A percentile compares a stretch with the other conserved stretches of the same genome.
phyloP scores from a whole-genome alignment of 2,888 invertebrate species.

The Hipparchia semele region DNA sequence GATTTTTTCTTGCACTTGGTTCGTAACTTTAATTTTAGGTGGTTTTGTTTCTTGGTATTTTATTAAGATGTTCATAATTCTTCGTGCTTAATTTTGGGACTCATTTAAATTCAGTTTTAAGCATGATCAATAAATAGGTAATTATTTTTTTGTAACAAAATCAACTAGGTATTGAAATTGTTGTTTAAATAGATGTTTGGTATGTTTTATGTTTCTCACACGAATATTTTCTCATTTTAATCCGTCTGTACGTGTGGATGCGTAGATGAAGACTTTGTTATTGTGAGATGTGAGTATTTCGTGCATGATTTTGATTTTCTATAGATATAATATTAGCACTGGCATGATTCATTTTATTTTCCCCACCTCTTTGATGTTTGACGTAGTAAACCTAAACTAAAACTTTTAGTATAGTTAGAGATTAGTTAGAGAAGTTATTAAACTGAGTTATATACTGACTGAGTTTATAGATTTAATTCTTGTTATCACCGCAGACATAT shows the following conservation, averaged over 20 bases:
- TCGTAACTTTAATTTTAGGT: too few species aligned
- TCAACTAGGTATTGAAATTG: not conserved
- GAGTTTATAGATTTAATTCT: too few species aligned
- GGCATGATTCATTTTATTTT: not conserved
- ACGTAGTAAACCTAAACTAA: not conserved
- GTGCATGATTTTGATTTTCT: slow-evolving; percentile 47
- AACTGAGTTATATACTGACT: too few species aligned
- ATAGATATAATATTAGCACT: not conserved
- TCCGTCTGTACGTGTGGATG: slow-evolving; percentile 46
- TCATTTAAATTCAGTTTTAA: not conserved
- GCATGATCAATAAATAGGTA: not conserved
- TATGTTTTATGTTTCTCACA: slow-evolving; percentile 23
- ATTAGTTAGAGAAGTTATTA: too few species aligned
- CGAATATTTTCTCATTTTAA: slow-evolving; percentile 38
- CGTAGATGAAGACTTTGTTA: slow-evolving; percentile 69
- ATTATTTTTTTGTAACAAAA: not conserved
- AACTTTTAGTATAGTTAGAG: too few species aligned
- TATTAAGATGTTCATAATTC: too few species aligned
- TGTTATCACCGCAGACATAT: slow-evolving; percentile 73
- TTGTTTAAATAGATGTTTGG: not conserved
- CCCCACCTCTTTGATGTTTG: not conserved
- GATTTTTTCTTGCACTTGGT: too few species aligned
- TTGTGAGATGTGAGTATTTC: slow-evolving; percentile 69
- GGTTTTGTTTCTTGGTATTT: too few species aligned
- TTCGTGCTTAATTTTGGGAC: too few species aligned